Evolutionary conservation across 2,888 invertebrate species (phyloP).

Genomic region (Polydesmus complanatus): DNA sequence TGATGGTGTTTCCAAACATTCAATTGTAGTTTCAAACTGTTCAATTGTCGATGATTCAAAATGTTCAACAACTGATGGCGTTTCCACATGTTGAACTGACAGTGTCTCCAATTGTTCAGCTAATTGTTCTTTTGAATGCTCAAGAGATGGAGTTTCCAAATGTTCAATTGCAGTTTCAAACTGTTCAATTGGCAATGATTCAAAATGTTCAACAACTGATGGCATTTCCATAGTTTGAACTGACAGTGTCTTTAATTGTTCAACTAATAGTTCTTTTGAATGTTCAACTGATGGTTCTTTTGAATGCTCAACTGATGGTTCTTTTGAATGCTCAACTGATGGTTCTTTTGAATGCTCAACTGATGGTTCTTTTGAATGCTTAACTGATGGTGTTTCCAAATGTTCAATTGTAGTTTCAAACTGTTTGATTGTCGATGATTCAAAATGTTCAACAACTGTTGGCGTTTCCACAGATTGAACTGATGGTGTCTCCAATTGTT

Average conservation of each 20-base stretch:
- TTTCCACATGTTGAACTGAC: neutral
- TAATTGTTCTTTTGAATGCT: neutral
- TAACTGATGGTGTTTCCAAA: slow-evolving; percentile 30
- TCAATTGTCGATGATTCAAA: too few species aligned
- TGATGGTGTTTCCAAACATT: too few species aligned
- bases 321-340: slow-evolving; percentile 41
- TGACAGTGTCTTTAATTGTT: neutral
- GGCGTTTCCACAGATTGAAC: too few species aligned
- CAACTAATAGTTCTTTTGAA: neutral
- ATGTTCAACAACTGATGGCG: neutral
- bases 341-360: slow-evolving; percentile 42
- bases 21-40: too few species aligned
- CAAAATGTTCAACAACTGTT: too few species aligned
- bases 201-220: neutral
- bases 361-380: slow-evolving; percentile 40
- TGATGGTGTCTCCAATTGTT: too few species aligned
- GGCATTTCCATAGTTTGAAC: neutral
- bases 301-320: slow-evolving; percentile 42
- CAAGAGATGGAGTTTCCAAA: too few species aligned
- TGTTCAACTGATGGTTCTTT: neutral
- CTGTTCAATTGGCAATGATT: too few species aligned
- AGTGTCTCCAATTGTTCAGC: neutral
- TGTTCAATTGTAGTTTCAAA: too few species aligned
- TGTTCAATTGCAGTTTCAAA: too few species aligned
- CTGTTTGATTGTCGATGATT: too few species aligned